A percentile compares a stretch with the other conserved stretches of the same genome.
phyloP scores from a whole-genome alignment of 1,140 invertebrate species.

The Achatina immaculata region DNA sequence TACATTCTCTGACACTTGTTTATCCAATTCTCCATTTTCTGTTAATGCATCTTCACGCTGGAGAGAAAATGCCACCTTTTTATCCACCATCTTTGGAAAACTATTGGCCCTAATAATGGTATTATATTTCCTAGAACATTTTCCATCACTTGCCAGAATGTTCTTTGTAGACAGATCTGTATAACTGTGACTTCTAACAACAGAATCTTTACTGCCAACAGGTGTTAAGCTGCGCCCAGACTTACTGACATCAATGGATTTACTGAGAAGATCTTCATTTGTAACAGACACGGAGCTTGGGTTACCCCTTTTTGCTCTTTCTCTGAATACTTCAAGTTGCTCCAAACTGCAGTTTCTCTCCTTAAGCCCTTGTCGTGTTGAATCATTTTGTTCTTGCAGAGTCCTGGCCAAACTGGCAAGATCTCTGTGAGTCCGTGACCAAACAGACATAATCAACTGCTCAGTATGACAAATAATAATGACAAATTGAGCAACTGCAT shows the following conservation, averaged over 20 bases:
- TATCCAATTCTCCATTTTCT: neutral
- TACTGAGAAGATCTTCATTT: too few species aligned
- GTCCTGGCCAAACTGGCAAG: constrained; percentile 40
- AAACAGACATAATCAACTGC: constrained; percentile 41
- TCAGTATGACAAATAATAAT: too few species aligned
- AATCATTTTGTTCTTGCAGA: constrained; percentile 35
- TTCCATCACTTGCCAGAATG: neutral
- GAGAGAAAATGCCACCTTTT: too few species aligned
- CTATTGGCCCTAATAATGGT: neutral
- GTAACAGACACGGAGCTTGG: too few species aligned
- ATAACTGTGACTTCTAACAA: neutral
- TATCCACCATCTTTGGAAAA: too few species aligned
- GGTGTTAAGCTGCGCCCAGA: too few species aligned
- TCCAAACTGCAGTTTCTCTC: neutral
- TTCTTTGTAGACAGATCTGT: neutral
- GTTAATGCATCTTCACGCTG: too few species aligned
- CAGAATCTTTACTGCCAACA: too few species aligned
- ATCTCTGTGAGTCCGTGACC: constrained; percentile 45
- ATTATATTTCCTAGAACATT: neutral
- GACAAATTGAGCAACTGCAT: too few species aligned
- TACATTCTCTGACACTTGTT: neutral
- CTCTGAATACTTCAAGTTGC: neutral
- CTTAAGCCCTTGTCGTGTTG: constrained; percentile 12
- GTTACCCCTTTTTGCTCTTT: neutral
- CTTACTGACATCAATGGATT: too few species aligned